Evolutionary conservation across 1,140 invertebrate species (phyloP), one percentile per base, ranked within the genome.

Genomic region (Drosophila pseudoananassae): DNA sequence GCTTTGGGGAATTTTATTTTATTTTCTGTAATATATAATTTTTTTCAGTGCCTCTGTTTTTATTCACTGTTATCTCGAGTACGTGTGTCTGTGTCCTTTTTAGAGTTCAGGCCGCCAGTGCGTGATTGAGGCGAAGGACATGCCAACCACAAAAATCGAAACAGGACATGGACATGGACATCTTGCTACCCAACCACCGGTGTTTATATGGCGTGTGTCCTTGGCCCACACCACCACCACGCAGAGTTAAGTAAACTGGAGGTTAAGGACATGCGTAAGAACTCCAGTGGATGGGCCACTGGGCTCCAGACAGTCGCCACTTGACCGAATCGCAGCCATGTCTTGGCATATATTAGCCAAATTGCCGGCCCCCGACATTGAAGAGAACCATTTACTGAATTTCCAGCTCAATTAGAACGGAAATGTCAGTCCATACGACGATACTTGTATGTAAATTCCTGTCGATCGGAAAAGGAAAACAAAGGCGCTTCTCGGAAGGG

Each of bases 101-200:
- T 63, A 56, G 78, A 81, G 78, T 75, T 78, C 80, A 73, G 66
- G 63, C 76, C 54, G 76, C 63, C 71, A 81, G 73, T 85, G 81
- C 81, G 81, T 84, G 81, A 85, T 84, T 84, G 77, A 36, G 73
- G 50, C 59, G 66, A 76, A 84, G 79, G 79, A 83, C 78, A 81
- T 17, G 9, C 50, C 76, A 55, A 56, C 46, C 47, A 4, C 15
- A 58, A 60, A 60, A 56, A 61, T 15, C 33, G 17, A 29, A 69
- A 46, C 64, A 69, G 78, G 80, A 77, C 74, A 81, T 49, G 69
- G 63, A 55, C 76, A 68, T 51, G 54, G 20, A 20, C 20, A 20
- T 52, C 51, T 51, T 27, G 8, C 14, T 38, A 25, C 23, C 17
- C 5, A 27, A 23, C 61, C 12, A 7, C 40, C 15, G 40, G 40